Evolutionary conservation across 2,113 vertebrate genomes (phyloP), one percentile per base, ranked within the genome.

Genomic region (Hemichromis elongatus): DNA sequence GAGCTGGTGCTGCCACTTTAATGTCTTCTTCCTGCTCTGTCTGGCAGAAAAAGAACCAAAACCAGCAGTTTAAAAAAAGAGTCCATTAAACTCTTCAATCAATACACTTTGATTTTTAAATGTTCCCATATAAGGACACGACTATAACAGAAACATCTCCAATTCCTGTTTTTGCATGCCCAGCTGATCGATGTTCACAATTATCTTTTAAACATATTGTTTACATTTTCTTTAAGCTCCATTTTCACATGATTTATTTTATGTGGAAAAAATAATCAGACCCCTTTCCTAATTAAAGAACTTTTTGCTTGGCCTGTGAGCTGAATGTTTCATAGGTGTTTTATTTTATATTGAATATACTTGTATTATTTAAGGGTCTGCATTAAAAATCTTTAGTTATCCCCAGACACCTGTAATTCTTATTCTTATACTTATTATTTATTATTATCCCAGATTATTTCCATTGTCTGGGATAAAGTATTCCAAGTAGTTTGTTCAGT

Each of bases 1-100:
- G 92, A 53, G 87, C 89, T 55, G 95, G 94, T 5, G 91, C 79
- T n/a, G 86, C 21, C 13, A 91, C 87, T 54, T 84, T 70, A 42
- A 86, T 26, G 24, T 88, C 80, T 12, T 89, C 89, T 18, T 86
- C 86, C 9, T 90, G 57, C 21, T 87, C 68, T 61, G 77, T 52
- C 92, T 93, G 83, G 11, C 18, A 83, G 59, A 84, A 77, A 52
- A 81, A 88, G 1, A 18, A 6, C 40, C 24, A 80, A 86, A 75
- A 75, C 2, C 30, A 83, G 16, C 7, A 52, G 24, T 90, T 86
- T 54, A 78, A 13, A 9, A 30, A n/a, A 63, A 57, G 21, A 59
- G 2, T 77, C 18, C 19, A 88, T 61, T 19, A 21, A 5, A 28
- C 5, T 61, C 35, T 50, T 57, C 5, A 33, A 75, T 80, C 8